A percentile compares a stretch with the other conserved stretches of the same genome.
These are phyloP conservation scores for Trachelus tabidus DNA, from an alignment of 2,888 invertebrate genomes.

Conservation along the genomic window DNA sequence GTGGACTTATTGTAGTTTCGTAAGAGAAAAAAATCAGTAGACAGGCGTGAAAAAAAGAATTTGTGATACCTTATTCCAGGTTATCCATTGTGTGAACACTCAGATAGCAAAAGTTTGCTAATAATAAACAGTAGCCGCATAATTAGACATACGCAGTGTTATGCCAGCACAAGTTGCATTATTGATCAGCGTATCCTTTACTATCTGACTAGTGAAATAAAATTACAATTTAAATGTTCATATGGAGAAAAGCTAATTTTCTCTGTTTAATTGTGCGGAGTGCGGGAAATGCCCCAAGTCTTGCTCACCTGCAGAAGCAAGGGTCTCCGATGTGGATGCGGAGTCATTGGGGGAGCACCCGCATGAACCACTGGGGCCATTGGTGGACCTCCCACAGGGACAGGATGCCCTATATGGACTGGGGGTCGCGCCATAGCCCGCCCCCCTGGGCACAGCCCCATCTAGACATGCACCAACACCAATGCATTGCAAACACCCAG, in stretches of 20 bases:
- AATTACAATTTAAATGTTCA: not conserved
- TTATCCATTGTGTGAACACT: not conserved
- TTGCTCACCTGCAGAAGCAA: constrained; percentile 87
- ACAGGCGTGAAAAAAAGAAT: not conserved
- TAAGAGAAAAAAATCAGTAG: not conserved
- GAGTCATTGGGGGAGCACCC: constrained; percentile 62
- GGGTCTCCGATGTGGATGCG: constrained; percentile 79
- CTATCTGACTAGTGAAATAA: not conserved
- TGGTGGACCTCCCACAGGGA: constrained; percentile 60
- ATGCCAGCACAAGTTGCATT: not conserved
- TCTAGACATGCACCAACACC: constrained; percentile 67
- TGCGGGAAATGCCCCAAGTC: constrained; percentile 57
- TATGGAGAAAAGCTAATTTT: not conserved
- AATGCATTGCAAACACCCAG: constrained; percentile 67
- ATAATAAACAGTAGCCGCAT: not conserved
- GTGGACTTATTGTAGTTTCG: not conserved
- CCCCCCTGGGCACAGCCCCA: constrained; percentile 65
- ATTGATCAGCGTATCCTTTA: not conserved
- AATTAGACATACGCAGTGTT: not conserved
- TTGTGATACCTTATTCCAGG: no score
- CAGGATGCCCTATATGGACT: constrained; percentile 63
- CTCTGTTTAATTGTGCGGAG: constrained; percentile 7
- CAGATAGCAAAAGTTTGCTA: not conserved
- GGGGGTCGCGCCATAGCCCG: constrained; percentile 64
- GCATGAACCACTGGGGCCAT: constrained; percentile 63